Base-by-base conservation (phyloP, 2,888 invertebrate genomes). In the Parnassius glacialis region DNA sequence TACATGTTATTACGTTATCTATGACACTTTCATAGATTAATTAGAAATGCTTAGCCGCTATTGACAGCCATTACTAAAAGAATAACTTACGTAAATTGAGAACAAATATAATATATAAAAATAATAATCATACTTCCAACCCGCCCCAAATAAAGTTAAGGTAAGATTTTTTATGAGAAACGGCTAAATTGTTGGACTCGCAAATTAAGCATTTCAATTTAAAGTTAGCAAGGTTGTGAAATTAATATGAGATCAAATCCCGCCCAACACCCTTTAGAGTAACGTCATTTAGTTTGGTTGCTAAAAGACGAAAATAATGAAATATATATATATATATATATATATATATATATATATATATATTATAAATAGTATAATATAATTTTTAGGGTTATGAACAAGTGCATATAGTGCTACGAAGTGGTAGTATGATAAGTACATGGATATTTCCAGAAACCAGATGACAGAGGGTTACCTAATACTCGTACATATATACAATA, bases 211-310 rank as follows among this genome's bases (percentile, higher is more conserved):
- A 58, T 58, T 62, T 45, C 48, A 25, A 54, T 48, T n/a, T 53
- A 53, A 62, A 34, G 50, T 50, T 47, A 16, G 62, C 53, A 50
- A 50, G 50, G 61, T 57, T 53, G 50, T 53, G 57, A 20, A 54
- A 58, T 54, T 58, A 50, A 50, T 54, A 53, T 57, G 53, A 57
- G 57, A 58, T 25, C 44, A 20, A 53, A 57, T 43, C 12, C 25
- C 50, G n/a, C 57, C 42, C 57, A 44, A 44, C 41, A 20, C 48
- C 57, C 11, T 50, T 34, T n/a, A 54, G 13, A 52, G 52, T 25
- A 20, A 50, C 16, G 44, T 34, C 57, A 54, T 58, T 62, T 57
- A 48, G 43, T 52, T 51, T 13, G 41, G 11, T 25, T 48, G 52
- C 25, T 42, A 16, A 42, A 52, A 41, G 45, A 34, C 10, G 11